Evolutionary conservation across 2,113 vertebrate genomes (phyloP), one percentile per base, ranked within the genome.

Genomic region (Pseudolaguvia tuberculata): DNA sequence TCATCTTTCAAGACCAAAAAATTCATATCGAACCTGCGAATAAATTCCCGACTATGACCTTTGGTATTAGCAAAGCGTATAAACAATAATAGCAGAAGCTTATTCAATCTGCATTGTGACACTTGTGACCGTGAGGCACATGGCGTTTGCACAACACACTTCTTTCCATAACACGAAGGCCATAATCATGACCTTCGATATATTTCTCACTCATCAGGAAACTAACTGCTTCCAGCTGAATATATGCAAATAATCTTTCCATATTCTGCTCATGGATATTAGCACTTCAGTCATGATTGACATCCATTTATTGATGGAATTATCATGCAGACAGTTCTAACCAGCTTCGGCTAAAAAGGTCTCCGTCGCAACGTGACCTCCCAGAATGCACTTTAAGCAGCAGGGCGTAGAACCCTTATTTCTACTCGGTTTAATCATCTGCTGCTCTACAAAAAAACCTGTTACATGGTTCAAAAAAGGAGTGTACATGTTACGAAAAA

Each of bases 211-310:
- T 81, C 55, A 78, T 53, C 27, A 66, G 71, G 39, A 59, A 47
- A n/a, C 18, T 15, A 25, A 2, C 39, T 55, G 53, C 66, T 65
- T 57, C 70, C 8, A 45, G 55, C 72, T 35, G 31, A 57, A 66
- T 75, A 35, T 63, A 78, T 77, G 74, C 53, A 66, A 68, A 77
- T 57, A 31, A n/a, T 15, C 47, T 61, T 5, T 53, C n/a, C 55
- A 51, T 47, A 15, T 18, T 63, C 29, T 66, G 48, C 25, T 51
- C 53, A 79, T 57, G 45, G 68, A 77, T 48, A 75, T 59, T 53
- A 65, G 52, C 25, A 27, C 25, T 70, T 68, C 48, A 51, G 31
- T 7, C 35, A 72, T 58, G 79, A 83, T 55, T 81, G 73, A 77
- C 51, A 58, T 62, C 48, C 48, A 61, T 63, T 62, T 27, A 78